These are phyloP conservation scores for Neoniphon sammara DNA, from an alignment of 2,797 vertebrate species.

Conservation along the genomic window DNA sequence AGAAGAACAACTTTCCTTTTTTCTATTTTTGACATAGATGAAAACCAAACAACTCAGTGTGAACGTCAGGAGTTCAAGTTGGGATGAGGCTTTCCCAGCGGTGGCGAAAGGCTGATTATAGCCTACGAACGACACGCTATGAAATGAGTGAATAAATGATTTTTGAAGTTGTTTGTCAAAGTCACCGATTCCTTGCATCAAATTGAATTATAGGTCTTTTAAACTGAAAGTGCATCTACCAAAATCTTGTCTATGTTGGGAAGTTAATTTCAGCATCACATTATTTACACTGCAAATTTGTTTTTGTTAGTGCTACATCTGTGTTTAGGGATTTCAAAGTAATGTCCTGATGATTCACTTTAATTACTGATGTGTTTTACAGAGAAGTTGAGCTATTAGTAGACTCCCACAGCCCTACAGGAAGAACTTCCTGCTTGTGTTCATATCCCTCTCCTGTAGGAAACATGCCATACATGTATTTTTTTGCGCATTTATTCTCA, in stretches of 20 bases:
- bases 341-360: not conserved
- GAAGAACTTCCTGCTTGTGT: slow-evolving; percentile 75
- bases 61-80: not conserved
- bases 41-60: not conserved
- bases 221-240: not conserved
- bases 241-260: no score
- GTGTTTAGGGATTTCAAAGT: not conserved
- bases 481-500: slow-evolving; percentile 9
- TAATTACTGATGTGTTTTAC: slow-evolving; percentile 25
- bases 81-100: not conserved
- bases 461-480: slow-evolving; percentile 42
- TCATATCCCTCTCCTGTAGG: slow-evolving; percentile 49
- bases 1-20: not conserved
- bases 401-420: slow-evolving; percentile 66
- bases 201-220: not conserved
- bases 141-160: not conserved
- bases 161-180: not conserved
- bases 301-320: not conserved
- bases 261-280: no score
- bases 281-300: no score
- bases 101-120: not conserved
- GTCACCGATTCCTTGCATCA: not conserved
- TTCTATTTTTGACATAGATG: slow-evolving; percentile 10
- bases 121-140: not conserved
- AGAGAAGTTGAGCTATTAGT: slow-evolving; percentile 6